Evolutionary conservation across 2,888 invertebrate species (phyloP).

Genomic region (Ectemnius cavifrons): DNA sequence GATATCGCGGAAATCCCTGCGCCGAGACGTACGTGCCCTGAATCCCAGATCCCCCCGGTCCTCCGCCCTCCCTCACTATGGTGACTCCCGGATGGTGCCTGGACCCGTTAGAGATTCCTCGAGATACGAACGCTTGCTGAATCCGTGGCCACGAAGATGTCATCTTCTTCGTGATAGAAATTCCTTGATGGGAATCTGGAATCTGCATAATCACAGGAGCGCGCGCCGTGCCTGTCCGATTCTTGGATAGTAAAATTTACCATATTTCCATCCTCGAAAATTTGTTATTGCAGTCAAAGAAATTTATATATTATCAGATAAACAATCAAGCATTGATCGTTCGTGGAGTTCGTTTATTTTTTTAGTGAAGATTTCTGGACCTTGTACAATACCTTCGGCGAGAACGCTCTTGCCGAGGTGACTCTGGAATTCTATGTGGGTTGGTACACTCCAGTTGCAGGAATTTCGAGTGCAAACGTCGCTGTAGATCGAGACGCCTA

Average conservation of each 20-base stretch:
- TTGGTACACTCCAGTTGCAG: slow-evolving; percentile 28
- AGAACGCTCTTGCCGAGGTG: neutral
- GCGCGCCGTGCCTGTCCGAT: neutral
- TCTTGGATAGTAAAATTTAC: too few relatives aligned
- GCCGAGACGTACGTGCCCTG: slow-evolving; percentile 50
- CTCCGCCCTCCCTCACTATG: too few relatives aligned
- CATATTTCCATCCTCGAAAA: too few relatives aligned
- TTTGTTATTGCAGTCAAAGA: too few relatives aligned
- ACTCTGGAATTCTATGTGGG: slow-evolving; percentile 6
- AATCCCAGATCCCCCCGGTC: slow-evolving; percentile 15
- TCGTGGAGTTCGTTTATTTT: too few relatives aligned
- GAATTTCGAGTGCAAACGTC: slow-evolving; percentile 36
- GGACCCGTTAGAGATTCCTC: slow-evolving; percentile 9
- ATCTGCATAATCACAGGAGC: neutral
- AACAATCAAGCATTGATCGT: too few relatives aligned
- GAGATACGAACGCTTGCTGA: slow-evolving; percentile 16
- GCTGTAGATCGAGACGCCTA: slow-evolving; percentile 31
- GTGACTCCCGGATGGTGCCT: too few relatives aligned
- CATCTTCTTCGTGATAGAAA: neutral
- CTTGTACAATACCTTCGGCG: too few relatives aligned
- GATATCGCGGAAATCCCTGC: slow-evolving; percentile 55
- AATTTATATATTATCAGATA: too few relatives aligned
- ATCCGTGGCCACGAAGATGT: neutral
- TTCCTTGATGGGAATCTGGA: slow-evolving; percentile 7
- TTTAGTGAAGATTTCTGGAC: too few relatives aligned